These are phyloP conservation scores for Macrocentrus cingulum DNA, from an alignment of 1,140 invertebrate genomes.

Conservation along the genomic window DNA sequence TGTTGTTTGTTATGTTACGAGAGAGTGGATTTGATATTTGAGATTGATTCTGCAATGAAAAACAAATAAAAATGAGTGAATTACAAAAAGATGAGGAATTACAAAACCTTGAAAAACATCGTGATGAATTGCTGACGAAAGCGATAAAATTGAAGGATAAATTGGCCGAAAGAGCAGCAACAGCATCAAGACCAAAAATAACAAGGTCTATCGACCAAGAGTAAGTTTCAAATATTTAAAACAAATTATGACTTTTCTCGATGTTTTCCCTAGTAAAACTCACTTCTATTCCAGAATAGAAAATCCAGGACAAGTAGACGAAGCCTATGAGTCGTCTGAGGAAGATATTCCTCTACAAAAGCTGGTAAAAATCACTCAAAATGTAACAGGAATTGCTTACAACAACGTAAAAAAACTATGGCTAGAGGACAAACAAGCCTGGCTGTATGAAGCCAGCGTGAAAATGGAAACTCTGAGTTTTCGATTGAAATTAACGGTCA, in stretches of 20 bases:
- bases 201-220: not conserved
- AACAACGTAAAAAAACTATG: conserved; percentile 31
- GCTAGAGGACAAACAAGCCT: conserved; percentile 25
- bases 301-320: not conserved
- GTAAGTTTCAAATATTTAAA: not conserved
- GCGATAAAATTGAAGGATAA: not conserved
- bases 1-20: too few relatives aligned
- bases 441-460: conserved; percentile 29
- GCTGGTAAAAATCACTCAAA: not conserved
- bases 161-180: not conserved
- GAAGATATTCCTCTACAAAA: not conserved
- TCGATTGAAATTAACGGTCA: conserved; percentile 25
- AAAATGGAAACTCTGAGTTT: conserved; percentile 26
- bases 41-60: too few relatives aligned
- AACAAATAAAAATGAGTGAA: too few relatives aligned
- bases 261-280: too few relatives aligned
- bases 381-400: conserved; percentile 31
- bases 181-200: not conserved
- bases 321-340: too few relatives aligned
- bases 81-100: too few relatives aligned
- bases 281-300: not conserved
- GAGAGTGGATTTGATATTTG: too few relatives aligned
- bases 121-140: not conserved
- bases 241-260: not conserved
- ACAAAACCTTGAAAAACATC: too few relatives aligned